These are phyloP conservation scores for Petrocephalus microphthalmus DNA, from an alignment of 2,113 vertebrate species.

Conservation along the genomic window DNA sequence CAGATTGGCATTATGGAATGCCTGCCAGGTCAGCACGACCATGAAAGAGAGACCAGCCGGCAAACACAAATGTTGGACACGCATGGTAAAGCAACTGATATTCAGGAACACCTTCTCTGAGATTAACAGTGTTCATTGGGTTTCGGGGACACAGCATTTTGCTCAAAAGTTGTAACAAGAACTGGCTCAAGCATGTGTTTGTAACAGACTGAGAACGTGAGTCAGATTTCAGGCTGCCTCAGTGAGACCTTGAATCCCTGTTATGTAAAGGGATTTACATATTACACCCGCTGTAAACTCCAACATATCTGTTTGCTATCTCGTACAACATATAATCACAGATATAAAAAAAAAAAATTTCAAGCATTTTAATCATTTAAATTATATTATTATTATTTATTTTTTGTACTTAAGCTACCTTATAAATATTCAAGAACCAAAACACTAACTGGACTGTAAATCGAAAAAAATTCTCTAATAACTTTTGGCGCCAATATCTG, in stretches of 20 bases:
- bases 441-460: background rate
- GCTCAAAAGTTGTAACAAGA: background rate
- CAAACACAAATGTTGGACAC: background rate
- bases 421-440: background rate
- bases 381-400: background rate
- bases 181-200: background rate
- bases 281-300: background rate
- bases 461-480: background rate
- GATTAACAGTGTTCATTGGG: background rate
- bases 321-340: background rate
- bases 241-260: background rate
- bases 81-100: background rate
- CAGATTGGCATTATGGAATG: background rate
- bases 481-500: background rate
- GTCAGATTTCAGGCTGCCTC: background rate
- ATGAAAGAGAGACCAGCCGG: background rate
- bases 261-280: background rate
- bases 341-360: background rate
- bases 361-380: background rate
- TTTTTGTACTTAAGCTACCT: background rate
- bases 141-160: background rate
- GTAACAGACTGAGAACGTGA: background rate
- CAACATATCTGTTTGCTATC: background rate
- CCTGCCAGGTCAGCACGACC: background rate
- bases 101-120: background rate